Evolutionary conservation across 2,888 invertebrate genomes (phyloP), one percentile per base, ranked within the genome.

Genomic region (Eristalis tenax): DNA sequence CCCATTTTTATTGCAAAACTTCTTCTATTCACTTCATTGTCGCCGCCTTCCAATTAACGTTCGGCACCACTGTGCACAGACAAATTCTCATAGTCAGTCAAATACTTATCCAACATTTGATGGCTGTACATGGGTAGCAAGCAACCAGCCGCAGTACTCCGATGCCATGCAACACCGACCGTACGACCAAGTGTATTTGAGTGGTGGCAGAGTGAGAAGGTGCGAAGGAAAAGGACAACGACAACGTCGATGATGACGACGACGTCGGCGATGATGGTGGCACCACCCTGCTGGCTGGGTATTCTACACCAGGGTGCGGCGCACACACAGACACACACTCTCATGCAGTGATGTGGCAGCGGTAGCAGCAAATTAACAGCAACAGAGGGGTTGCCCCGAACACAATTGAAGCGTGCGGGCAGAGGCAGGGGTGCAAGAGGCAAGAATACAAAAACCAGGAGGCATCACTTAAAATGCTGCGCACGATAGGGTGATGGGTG

Each of bases 391-490:
- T 50, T n/a, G 18, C 8, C 8, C 50, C 18, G 50, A 50, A 50
- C 50, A 50, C 50, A 50, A 50, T 50, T 50, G 50, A 10, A 50
- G 18, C 50, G 43, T 2, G 50, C 8, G n/a, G n/a, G 15, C 2
- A 18, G 6, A 8, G 15, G 43, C 0, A 5, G n/a, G n/a, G 43
- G 6, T 2, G 77, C 77, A 81, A 61, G 83, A 78, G 75, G 66
- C n/a, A 28, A 75, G 75, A 70, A 70, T 78, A 82, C 66, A 78
- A 65, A 75, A 79, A 82, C 74, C 83, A 78, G 70, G 75, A 78
- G 86, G 86, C 86, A 86, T 82, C 86, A 86, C 83, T 86, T 86
- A 86, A 86, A 86, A 86, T 86, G 82, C 82, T 86, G 82, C 70
- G 65, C 86, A 86, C 86, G 83, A 78, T 83, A 82, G 85, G 23